Base-by-base conservation (phyloP, 2,113 vertebrate species). In the Poicephalus gulielmi region DNA sequence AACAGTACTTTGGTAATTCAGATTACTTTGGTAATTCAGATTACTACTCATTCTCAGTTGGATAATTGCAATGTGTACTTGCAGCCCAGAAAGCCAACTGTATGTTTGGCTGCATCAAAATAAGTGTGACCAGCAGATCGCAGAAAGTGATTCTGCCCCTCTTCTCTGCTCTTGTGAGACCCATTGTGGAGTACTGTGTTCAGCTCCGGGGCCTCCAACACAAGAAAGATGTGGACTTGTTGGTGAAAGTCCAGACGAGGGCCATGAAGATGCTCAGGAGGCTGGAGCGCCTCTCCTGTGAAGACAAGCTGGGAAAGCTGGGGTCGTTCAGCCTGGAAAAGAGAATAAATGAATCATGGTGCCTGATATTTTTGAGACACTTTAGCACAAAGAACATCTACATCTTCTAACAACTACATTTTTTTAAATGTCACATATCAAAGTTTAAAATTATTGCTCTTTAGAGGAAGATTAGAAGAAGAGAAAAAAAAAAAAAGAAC, bases 381-480 rank as follows among this genome's bases (percentile, higher is more conserved):
- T 84, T 63, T 53, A 87, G 16, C 16, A 84, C 20, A 85, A 66
- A 59, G 10, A 66, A 22, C 9, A 50, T 12, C 8, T 25, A 23
- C 3, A 39, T 47, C n/a, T 76, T 59, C 84, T 69, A 41, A 77
- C 16, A 83, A 19, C 6, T 24, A 25, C 1, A 1, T n/a, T 6
- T 80, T 90, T 90, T 78, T 71, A 44, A 90, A 90, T 74, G 18
- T 60, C 28, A 50, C 11, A 25, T 76, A 85, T 55, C 24, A 52
- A 55, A 69, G 39, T 83, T 37, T 35, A 37, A 88, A 63, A 71
- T 33, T 68, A 46, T 70, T 89, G 9, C 17, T 60, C n/a, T 71
- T 5, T 30, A 35, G 35, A 43, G 25, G 30, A 94, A 59, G 39
- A 84, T 69, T 69, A 68, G 43, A 75, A 57, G 27, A 3, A 63